These are phyloP conservation scores for Haliaeetus leucogaster DNA, from an alignment of 2,113 vertebrate species.

Conservation along the genomic window DNA sequence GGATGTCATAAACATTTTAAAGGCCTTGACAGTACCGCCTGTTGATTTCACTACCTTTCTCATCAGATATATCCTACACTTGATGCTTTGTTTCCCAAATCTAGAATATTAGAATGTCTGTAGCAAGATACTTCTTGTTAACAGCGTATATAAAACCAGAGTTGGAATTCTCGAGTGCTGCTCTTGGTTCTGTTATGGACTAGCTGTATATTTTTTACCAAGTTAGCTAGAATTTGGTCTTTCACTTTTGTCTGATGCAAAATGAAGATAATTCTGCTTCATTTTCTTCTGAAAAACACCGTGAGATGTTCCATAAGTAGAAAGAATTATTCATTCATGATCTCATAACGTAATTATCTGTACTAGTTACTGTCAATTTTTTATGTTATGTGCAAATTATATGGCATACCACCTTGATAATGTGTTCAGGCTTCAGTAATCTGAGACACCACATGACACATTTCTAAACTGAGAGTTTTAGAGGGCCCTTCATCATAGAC, in stretches of 20 bases:
- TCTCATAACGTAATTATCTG: constrained; percentile 35
- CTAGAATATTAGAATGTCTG: neutral
- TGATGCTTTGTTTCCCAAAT: neutral
- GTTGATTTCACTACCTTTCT: neutral
- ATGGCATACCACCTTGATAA: neutral
- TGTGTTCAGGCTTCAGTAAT: neutral
- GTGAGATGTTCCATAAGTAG: constrained; percentile 17
- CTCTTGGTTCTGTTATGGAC: neutral
- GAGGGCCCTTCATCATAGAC: neutral
- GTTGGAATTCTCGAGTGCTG: neutral
- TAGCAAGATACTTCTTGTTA: neutral
- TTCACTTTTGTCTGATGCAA: neutral
- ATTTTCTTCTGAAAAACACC: constrained; percentile 12
- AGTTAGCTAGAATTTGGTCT: neutral
- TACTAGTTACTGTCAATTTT: constrained; percentile 22
- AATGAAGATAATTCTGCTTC: neutral
- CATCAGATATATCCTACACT: neutral
- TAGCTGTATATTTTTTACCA: neutral
- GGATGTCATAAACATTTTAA: neutral
- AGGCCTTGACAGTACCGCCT: neutral
- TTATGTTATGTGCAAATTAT: constrained; percentile 26
- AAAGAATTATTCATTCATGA: constrained; percentile 18
- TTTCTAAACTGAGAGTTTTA: neutral
- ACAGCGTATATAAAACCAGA: neutral
- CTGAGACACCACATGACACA: neutral